Evolutionary conservation across 2,113 vertebrate species (phyloP).

Genomic region (Nycticorax nycticorax): DNA sequence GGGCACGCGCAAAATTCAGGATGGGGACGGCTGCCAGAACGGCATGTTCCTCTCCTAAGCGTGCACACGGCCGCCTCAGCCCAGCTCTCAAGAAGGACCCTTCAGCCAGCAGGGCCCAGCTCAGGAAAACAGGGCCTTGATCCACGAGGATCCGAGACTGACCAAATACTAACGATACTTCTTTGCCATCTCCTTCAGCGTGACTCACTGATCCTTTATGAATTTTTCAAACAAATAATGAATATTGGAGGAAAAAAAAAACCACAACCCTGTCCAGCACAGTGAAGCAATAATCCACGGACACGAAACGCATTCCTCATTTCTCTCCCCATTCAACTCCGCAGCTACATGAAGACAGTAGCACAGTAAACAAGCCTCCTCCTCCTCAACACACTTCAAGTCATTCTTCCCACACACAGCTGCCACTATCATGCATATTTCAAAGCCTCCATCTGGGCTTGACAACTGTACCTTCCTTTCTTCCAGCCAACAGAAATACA

Average conservation of each 20-base stretch:
- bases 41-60: neutral
- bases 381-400: constrained; percentile 73
- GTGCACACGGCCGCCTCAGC: neutral
- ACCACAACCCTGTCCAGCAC: neutral
- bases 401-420: constrained; percentile 81
- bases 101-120: neutral
- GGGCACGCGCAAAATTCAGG: neutral
- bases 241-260: neutral
- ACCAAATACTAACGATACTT: fast-evolving
- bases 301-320: constrained; percentile 15
- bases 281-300: constrained; percentile 2
- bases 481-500: constrained; percentile 74
- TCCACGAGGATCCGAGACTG: neutral
- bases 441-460: constrained; percentile 80
- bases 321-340: constrained; percentile 65
- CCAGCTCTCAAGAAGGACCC: neutral
- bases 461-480: constrained; percentile 77
- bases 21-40: neutral
- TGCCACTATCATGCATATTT: constrained; percentile 78
- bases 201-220: neutral
- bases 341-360: constrained; percentile 57
- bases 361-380: constrained; percentile 67
- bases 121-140: neutral
- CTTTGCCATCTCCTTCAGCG: neutral
- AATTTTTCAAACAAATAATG: constrained; percentile 11